Percentiles rank a stretch among this genome's conserved stretches.
Evolutionary conservation across 2,888 invertebrate genomes (phyloP).

Genomic region (Sesia bembeciformis): DNA sequence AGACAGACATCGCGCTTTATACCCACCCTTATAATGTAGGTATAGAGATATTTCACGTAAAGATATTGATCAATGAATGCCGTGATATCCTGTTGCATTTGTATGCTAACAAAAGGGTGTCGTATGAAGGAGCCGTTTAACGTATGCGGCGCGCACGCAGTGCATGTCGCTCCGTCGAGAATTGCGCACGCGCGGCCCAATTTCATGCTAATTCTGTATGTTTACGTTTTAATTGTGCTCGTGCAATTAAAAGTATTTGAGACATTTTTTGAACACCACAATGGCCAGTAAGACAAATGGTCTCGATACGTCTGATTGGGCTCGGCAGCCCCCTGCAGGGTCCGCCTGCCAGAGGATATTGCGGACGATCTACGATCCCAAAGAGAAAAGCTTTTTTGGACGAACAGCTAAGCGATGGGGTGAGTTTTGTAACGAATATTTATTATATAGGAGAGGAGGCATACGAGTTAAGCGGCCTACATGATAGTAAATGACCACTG

Average conservation of each 20-base stretch:
- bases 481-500: no score
- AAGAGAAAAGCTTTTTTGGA: constrained; percentile 55
- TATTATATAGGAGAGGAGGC: no score
- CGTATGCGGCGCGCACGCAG: constrained; percentile 35
- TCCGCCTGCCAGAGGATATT: constrained; percentile 31
- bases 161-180: constrained; percentile 18
- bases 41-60: no score
- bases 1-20: no score
- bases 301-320: constrained; percentile 45
- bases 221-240: not conserved
- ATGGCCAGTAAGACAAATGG: constrained; percentile 48
- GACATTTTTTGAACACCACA: constrained; percentile 1
- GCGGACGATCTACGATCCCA: constrained; percentile 46
- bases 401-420: constrained; percentile 63
- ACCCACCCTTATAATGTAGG: no score
- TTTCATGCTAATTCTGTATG: not conserved
- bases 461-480: no score
- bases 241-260: not conserved
- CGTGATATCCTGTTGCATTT: no score
- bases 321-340: constrained; percentile 38
- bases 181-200: constrained; percentile 17
- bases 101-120: no score
- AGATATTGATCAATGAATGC: no score
- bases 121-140: no score
- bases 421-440: constrained; percentile 22